Evolutionary conservation across 1,140 invertebrate genomes (phyloP).

Genomic region (Antheraea pernyi): DNA sequence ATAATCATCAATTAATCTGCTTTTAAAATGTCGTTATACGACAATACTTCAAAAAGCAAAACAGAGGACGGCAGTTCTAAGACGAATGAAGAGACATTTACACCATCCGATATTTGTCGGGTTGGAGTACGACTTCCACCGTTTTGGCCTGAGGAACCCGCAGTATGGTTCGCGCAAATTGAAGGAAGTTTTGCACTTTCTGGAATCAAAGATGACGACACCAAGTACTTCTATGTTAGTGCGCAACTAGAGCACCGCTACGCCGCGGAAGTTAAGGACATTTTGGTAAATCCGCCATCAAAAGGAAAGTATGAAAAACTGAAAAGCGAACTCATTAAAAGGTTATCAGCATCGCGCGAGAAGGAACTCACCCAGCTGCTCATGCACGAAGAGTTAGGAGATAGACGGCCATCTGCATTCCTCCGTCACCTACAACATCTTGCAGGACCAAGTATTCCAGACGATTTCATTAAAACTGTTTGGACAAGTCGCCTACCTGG

Average conservation of each 20-base stretch:
- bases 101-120: slow-evolving; percentile 17
- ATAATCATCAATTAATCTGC: too few relatives aligned
- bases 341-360: too few relatives aligned
- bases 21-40: too few relatives aligned
- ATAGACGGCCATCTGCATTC: too few relatives aligned
- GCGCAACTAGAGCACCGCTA: not conserved
- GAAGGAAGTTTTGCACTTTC: slow-evolving; percentile 15
- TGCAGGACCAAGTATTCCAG: too few relatives aligned
- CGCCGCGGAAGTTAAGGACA: slow-evolving; percentile 8
- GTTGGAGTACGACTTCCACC: slow-evolving; percentile 15
- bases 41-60: not conserved
- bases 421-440: too few relatives aligned
- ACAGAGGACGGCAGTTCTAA: not conserved
- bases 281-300: not conserved
- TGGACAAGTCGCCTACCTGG: too few relatives aligned
- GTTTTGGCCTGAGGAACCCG: slow-evolving; percentile 15
- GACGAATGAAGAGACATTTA: not conserved
- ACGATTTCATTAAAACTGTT: too few relatives aligned
- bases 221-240: too few relatives aligned
- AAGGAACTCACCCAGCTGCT: too few relatives aligned
- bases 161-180: slow-evolving; percentile 12
- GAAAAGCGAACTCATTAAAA: not conserved
- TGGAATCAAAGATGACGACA: slow-evolving; percentile 5
- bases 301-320: slow-evolving; percentile 3
- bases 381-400: too few relatives aligned